Base-by-base conservation (phyloP, 1,140 invertebrate species). In the Nasonia giraulti region DNA sequence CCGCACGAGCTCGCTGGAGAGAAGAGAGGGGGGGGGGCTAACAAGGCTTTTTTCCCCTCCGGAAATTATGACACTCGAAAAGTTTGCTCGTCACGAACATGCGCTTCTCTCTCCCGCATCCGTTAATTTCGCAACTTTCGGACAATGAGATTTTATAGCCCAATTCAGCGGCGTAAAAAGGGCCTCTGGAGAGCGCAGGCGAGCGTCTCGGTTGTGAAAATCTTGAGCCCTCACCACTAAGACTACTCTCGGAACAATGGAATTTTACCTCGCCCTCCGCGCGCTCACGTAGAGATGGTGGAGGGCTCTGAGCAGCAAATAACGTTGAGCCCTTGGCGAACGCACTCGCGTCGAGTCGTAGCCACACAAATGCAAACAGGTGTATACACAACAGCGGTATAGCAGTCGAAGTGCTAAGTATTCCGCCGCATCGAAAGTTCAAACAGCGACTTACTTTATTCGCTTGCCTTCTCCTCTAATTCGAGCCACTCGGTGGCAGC, bases 381-480 rank as follows among this genome's bases (percentile, higher is more conserved):
- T 3, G 20, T 17, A n/a, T 17, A 62, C 20, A 62, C 6, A 20
- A 20, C 55, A 37, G 33, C 33, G 33, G 33, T 6, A 27, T 27
- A 55, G 50, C 50, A 62, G 55, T n/a, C 55, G 17, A 62, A 62
- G 55, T 62, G 55, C 55, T 20, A 62, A 62, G 55, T 62, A 62
- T n/a, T n/a, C 68, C 4, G 23, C 40, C 20, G 23, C 40, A 11
- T 69, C 17, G 68, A 82, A 73, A 74, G 44, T 82, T 74, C 66
- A 68, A 80, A 69, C 55, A 44, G 14, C 27, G 47, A 74, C 80
- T 82, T 73, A 55, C 44, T 71, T 82, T 82, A 74, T 55, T 73
- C 66, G 66, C 33, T 69, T 33, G 37, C 37, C 50, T 82, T 82
- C 37, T 20, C 80, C 33, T 74, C 44, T 73, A 82, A 82, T 55